Percentiles rank a stretch among this genome's conserved stretches.
These are phyloP conservation scores for Anguilla megastoma DNA, from an alignment of 2,797 vertebrate genomes.

Conservation along the genomic window DNA sequence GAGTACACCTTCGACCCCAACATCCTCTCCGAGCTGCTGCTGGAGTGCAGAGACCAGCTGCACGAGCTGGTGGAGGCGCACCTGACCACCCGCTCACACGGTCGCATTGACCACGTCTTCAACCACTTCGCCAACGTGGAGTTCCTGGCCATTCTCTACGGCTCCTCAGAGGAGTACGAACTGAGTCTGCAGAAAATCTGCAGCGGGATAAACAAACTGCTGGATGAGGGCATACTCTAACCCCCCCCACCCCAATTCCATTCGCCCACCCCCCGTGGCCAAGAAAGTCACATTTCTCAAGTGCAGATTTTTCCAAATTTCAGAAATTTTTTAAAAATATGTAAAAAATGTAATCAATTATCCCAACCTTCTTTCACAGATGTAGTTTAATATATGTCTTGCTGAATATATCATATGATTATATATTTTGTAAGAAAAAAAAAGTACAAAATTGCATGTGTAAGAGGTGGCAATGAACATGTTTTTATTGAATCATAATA, in stretches of 20 bases:
- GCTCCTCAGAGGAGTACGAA: slow-evolving; percentile 85
- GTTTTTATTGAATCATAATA: slow-evolving; percentile 10
- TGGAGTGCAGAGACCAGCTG: slow-evolving; percentile 91
- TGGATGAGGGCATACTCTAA: slow-evolving; percentile 94
- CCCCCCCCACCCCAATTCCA: slow-evolving; percentile 33
- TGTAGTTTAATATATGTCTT: slow-evolving; percentile 24
- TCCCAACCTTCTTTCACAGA: slow-evolving; percentile 12
- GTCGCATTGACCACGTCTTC: slow-evolving; percentile 93
- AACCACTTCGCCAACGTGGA: slow-evolving; percentile 87
- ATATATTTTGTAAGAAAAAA: neutral
- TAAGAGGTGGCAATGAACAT: neutral
- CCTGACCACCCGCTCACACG: slow-evolving; percentile 88
- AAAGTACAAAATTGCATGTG: neutral
- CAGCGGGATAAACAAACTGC: slow-evolving; percentile 93
- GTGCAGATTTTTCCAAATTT: slow-evolving; percentile 26
- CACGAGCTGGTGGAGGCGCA: slow-evolving; percentile 92
- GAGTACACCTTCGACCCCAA: slow-evolving; percentile 94
- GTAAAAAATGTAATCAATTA: neutral
- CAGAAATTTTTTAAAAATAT: slow-evolving; percentile 17
- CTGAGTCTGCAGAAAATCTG: slow-evolving; percentile 93
- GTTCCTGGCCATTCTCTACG: slow-evolving; percentile 89
- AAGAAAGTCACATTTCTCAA: neutral
- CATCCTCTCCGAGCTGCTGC: slow-evolving; percentile 89
- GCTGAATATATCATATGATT: neutral
- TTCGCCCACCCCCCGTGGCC: neutral